Base-by-base conservation (phyloP, 2,113 vertebrate species). In the Pitta sordida region DNA sequence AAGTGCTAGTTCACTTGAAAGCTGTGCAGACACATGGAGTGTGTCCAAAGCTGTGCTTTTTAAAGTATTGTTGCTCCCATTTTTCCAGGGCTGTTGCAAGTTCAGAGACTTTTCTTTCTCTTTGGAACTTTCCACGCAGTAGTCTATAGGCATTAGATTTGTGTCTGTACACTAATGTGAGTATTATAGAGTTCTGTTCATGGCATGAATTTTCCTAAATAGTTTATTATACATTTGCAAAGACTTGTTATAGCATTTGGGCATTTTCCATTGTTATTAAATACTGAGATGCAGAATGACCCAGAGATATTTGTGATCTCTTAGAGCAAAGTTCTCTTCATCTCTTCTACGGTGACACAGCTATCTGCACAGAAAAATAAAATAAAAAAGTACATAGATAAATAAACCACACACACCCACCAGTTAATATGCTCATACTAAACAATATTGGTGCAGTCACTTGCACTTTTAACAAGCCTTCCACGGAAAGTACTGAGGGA, bases 1-100 rank as follows among this genome's bases (percentile, higher is more conserved):
- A 97, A 98, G 97, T 97, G 97, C 97, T 98, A 98, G 86, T 97
- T 97, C 77, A 82, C 96, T 92, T 91, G 97, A 97, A 97, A 97
- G 97, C 96, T 96, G 96, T 97, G 96, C 95, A 97, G 97, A 97
- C 97, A 98, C 98, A 98, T 98, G 97, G 97, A 97, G 97, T 91
- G 96, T 97, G 95, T 97, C 97, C 97, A 96, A 94, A 94, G 94
- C 97, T 96, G 97, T 97, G 97, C 97, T 96, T 96, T 95, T 97
- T 96, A 98, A 97, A 98, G 93, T 94, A 94, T 92, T 92, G 92
- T 94, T 95, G 93, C 96, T 97, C 95, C 97, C 97, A 98, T 98
- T 96, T 97, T 96, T 97, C 91, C 95, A 96, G 94, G 91, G 86
- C 67, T 88, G 95, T 96, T 97, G 95, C 88, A 96, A 94, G 94